Conservation (phyloP, 2,113 vertebrate species). For the Xenus cinereus region DNA sequence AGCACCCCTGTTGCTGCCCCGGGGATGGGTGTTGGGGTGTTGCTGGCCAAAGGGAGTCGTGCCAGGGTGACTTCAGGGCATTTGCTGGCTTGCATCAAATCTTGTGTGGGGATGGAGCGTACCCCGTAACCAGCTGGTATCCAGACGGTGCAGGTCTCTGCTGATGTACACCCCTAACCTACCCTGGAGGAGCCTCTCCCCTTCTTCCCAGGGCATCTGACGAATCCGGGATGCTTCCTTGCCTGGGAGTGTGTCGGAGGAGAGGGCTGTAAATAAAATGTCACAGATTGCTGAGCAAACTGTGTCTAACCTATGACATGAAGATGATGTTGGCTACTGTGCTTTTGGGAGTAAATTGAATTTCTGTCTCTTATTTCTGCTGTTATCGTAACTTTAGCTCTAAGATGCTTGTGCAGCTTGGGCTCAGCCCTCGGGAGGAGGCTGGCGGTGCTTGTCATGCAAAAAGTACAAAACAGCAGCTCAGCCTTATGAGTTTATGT, state of each 20-base stretch:
- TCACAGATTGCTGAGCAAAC: neutral
- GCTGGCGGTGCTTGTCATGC: neutral
- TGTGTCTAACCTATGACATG: neutral
- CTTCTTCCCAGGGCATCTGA: neutral
- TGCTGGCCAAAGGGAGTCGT: neutral
- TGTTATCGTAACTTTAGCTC: neutral
- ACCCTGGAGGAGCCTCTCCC: fast-evolving
- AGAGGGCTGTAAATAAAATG: neutral
- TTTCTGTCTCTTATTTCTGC: neutral
- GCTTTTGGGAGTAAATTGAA: neutral
- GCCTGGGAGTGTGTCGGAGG: neutral
- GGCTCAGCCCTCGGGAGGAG: neutral
- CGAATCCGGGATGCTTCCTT: neutral
- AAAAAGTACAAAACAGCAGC: neutral
- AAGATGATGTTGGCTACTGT: neutral
- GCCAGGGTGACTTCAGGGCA: neutral
- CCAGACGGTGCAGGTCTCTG: neutral
- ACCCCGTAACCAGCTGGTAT: fast-evolving
- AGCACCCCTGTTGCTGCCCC: neutral
- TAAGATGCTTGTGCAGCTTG: neutral
- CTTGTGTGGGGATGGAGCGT: fast-evolving
- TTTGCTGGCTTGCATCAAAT: neutral
- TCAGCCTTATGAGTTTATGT: neutral
- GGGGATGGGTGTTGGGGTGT: neutral
- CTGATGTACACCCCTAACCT: neutral